phyloP scores from a whole-genome alignment of 2,888 invertebrate species.

The Xestia xanthographa region DNA sequence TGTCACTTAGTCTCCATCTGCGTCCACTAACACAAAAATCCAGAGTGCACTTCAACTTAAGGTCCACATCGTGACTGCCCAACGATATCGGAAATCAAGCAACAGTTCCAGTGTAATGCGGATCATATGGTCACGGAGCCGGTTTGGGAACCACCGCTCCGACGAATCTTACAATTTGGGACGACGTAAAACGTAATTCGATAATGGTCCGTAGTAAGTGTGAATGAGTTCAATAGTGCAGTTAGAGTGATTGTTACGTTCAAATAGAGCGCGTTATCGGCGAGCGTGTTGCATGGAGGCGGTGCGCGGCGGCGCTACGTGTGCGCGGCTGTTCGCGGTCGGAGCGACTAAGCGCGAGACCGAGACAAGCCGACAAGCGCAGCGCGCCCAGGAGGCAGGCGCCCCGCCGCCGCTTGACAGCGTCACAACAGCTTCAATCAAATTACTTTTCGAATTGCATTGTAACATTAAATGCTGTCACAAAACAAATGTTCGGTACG shows the following conservation, averaged over 20 bases:
- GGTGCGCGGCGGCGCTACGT: constrained; percentile 77
- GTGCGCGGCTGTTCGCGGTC: constrained; percentile 82
- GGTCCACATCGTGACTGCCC: constrained; percentile 83
- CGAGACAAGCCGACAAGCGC: constrained; percentile 62
- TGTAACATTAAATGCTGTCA: constrained; percentile 77
- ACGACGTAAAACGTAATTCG: constrained; percentile 65
- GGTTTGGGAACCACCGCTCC: constrained; percentile 75
- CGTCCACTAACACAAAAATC: constrained; percentile 71
- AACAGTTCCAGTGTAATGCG: constrained; percentile 74
- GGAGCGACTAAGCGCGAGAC: constrained; percentile 78
- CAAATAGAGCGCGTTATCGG: constrained; percentile 87
- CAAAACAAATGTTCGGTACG: constrained; percentile 78
- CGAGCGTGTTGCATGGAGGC: constrained; percentile 69
- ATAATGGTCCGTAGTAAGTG: constrained; percentile 69
- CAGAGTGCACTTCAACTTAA: constrained; percentile 80
- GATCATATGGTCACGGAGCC: constrained; percentile 86
- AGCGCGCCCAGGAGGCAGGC: constrained; percentile 67
- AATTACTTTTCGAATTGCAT: constrained; percentile 85
- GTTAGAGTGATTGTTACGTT: constrained; percentile 79
- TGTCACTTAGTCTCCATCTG: constrained; percentile 79
- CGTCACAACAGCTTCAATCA: constrained; percentile 79
- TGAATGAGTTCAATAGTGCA: constrained; percentile 76
- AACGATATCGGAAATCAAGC: constrained; percentile 79
- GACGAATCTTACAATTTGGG: constrained; percentile 67
- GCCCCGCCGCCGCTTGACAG: constrained; percentile 77